Evolutionary conservation across 2,113 vertebrate genomes (phyloP).

Genomic region (Mormyrus lacerda): DNA sequence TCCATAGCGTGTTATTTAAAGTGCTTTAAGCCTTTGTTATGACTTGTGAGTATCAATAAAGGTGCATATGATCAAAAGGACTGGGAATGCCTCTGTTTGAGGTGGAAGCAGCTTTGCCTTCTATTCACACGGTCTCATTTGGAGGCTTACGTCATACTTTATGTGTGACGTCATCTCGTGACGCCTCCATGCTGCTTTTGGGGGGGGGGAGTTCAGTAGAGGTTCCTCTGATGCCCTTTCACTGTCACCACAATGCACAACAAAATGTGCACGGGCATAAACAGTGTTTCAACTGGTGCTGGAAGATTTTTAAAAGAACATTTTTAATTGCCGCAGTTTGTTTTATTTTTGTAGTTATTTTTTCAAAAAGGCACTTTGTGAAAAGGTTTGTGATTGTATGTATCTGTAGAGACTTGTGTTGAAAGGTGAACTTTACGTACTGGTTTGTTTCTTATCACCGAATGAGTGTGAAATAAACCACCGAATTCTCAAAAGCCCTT

Average conservation of each 20-base stretch:
- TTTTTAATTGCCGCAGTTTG: constrained; percentile 53
- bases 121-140: neutral
- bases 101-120: neutral
- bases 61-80: neutral
- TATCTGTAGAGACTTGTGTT: constrained; percentile 57
- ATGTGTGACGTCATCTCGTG: neutral
- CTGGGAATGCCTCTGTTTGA: constrained; percentile 11
- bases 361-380: constrained; percentile 48
- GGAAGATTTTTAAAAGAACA: constrained; percentile 24
- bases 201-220: neutral
- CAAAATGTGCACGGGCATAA: constrained; percentile 45
- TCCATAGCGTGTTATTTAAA: neutral
- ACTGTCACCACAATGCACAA: constrained; percentile 30
- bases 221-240: neutral
- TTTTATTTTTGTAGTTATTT: constrained; percentile 47
- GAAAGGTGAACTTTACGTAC: constrained; percentile 59
- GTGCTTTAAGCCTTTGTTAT: neutral
- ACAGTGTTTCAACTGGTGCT: constrained; percentile 24
- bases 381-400: constrained; percentile 50
- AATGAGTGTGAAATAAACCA: constrained; percentile 50
- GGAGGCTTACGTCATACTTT: neutral
- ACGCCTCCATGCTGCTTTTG: neutral
- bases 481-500: constrained; percentile 19
- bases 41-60: neutral
- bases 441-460: constrained; percentile 63